Base-by-base conservation (phyloP, 2,113 vertebrate species). In the Mobula birostris region DNA sequence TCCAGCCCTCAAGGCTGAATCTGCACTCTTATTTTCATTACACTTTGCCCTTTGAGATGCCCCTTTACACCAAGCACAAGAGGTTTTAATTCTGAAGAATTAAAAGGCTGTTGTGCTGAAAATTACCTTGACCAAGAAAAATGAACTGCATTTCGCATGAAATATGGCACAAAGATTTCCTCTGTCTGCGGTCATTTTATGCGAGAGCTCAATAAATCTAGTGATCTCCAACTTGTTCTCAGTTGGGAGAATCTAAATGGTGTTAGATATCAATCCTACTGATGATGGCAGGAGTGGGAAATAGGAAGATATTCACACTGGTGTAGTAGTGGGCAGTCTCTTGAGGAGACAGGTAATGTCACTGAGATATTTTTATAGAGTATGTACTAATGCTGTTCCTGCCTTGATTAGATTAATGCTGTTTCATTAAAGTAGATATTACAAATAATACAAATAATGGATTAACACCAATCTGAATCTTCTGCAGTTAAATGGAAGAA, bases 401-500 rank as follows among this genome's bases (percentile, higher is more conserved):
- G 17, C 5, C n/a, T 27, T 88, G 83, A n/a, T 87, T 63, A 56
- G 48, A 48, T 48, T 48, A 48, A 48, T 1, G 3, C 48, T 48
- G 48, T 48, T 48, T 87, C 21, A 76, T 76, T 76, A 76, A 76
- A 7, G 72, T 19, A 87, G 58, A 9, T 87, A 58, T 29, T 9
- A 12, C 11, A 17, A 70, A 15, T 11, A 70, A 15, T 29, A 70
- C 11, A 32, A 92, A 40, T 24, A 40, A 32, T 21, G 66, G 21
- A 93, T 93, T 93, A 93, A 93, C 24, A 12, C 36, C 72, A 48
- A 36, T 48, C 29, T 74, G 36, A 74, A 79, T 12, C 95, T 36
- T 90, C 94, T 96, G 94, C 90, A 99, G 98, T 97, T 99, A 99
- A 97, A 99, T 99, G 99, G 99, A 99, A 97, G 98, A 99, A 96